Evolutionary conservation across 1,140 invertebrate genomes (phyloP).

Genomic region (Maniola jurtina): DNA sequence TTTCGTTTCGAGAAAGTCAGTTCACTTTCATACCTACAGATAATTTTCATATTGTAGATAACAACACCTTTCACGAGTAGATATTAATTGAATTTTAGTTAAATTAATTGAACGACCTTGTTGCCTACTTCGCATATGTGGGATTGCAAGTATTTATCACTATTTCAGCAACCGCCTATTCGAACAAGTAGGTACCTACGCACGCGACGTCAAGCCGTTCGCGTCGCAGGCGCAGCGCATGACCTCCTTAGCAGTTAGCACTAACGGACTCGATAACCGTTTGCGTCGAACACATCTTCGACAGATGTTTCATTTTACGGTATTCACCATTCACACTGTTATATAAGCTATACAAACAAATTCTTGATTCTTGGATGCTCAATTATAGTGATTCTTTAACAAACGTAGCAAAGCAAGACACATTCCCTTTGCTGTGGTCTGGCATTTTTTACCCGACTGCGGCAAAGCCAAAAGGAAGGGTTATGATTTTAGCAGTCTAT

Average conservation of each 20-base stretch:
- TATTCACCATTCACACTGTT: slow-evolving; percentile 44
- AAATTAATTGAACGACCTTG: slow-evolving; percentile 33
- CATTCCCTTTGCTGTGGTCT: too few relatives aligned
- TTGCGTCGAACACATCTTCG: slow-evolving; percentile 37
- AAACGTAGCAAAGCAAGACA: not conserved
- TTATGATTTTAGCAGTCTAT: too few relatives aligned
- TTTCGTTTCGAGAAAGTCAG: not conserved
- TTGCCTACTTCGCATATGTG: slow-evolving; percentile 32
- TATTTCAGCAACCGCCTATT: slow-evolving; percentile 47
- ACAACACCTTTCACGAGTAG: not conserved
- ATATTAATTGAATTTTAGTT: not conserved
- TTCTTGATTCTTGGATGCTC: not conserved
- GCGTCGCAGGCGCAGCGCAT: slow-evolving; percentile 32
- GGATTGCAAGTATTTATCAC: slow-evolving; percentile 38
- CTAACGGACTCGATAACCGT: slow-evolving; percentile 69
- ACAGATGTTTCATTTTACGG: slow-evolving; percentile 43
- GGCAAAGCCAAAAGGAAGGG: too few relatives aligned
- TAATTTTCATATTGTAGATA: not conserved
- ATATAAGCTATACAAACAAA: slow-evolving; percentile 44
- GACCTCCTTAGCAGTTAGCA: slow-evolving; percentile 65
- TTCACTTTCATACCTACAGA: too few relatives aligned
- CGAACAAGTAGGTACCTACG: slow-evolving; percentile 40
- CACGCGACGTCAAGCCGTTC: slow-evolving; percentile 49
- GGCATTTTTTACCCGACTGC: too few relatives aligned
- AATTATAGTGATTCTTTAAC: slow-evolving; percentile 10